Base-by-base conservation (phyloP, 2,797 vertebrate species). In the Sebastes minor region DNA sequence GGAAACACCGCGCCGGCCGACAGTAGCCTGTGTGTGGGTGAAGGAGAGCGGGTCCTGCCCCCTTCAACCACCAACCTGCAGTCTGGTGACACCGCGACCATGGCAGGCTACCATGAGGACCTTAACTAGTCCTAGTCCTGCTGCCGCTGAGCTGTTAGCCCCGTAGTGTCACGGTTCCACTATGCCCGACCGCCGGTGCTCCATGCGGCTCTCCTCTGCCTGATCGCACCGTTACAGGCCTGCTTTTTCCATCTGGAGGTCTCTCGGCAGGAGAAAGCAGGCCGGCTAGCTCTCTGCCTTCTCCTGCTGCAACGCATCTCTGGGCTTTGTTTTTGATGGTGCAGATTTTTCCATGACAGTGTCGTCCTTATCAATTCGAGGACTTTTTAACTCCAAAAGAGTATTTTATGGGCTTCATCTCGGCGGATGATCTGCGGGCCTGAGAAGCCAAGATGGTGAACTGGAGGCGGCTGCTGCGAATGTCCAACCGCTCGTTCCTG, bases 401-500 rank as follows among this genome's bases (percentile, higher is more conserved):
- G 80, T 82, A 67, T 92, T 95, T 90, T 95, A 95, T 96, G 95
- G 94, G 93, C 93, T 93, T 94, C 78, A 78, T 87, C 80, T 87
- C 83, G 62, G 84, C 76, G 86, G 84, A 77, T 73, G 72, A 84
- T 86, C 83, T 88, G 89, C 77, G 74, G 86, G 81, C 86, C 88
- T 92, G 73, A 87, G 38, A 42, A 42, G 89, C 84, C 93, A 96
- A 96, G 94, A 98, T 97, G 97, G 93, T 96, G 90, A 94, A 94
- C 90, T 93, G 96, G 89, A 95, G 95, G 94, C 95, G 96, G 94
- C 95, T 96, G 92, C 94, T 97, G 95, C 96, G 98, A 92, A 90
- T 98, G 85, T 98, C 97, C 88, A 98, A 97, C 94, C 97, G 97
- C 90, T 98, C 97, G 60, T 97, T 98, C 71, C 90, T 98, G 91